These are phyloP conservation scores for Lathamus discolor DNA, from an alignment of 2,113 vertebrate genomes.

Conservation along the genomic window DNA sequence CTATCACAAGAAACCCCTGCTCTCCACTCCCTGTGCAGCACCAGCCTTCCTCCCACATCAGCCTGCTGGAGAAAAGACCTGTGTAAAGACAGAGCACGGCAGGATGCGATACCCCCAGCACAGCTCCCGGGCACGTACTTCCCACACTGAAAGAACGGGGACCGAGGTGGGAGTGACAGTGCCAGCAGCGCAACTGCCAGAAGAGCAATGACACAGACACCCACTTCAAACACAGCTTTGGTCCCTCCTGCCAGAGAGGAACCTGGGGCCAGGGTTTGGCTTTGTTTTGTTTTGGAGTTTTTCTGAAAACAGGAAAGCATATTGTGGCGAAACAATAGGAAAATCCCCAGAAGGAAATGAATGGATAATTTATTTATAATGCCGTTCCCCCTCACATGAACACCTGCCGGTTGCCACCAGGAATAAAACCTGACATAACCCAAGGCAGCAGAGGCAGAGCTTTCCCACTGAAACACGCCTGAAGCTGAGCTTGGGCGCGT, in stretches of 20 bases:
- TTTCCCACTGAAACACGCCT: not conserved
- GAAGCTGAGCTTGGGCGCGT: not conserved
- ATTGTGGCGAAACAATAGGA: constrained; percentile 67
- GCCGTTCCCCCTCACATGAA: not conserved
- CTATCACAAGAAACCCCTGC: not conserved
- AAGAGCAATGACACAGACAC: not conserved
- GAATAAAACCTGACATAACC: constrained; percentile 3
- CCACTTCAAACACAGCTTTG: not conserved
- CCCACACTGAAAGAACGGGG: not conserved
- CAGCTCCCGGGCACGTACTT: accelerated
- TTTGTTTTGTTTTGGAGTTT: not conserved
- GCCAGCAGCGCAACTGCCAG: not conserved
- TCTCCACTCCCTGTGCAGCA: not conserved
- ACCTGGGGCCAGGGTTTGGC: not conserved
- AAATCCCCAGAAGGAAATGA: constrained; percentile 60
- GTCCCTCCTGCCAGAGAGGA: not conserved
- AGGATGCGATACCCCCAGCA: not conserved
- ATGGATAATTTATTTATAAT: constrained; percentile 63
- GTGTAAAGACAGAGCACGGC: accelerated
- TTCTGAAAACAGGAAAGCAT: constrained; percentile 52
- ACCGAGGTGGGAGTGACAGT: not conserved
- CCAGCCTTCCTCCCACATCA: not conserved
- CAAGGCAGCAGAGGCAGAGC: not conserved
- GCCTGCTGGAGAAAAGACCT: not conserved
- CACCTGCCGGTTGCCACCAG: constrained; percentile 51